Conservation (phyloP, 2,797 vertebrate genomes). For the Rhinophrynus dorsalis region DNA sequence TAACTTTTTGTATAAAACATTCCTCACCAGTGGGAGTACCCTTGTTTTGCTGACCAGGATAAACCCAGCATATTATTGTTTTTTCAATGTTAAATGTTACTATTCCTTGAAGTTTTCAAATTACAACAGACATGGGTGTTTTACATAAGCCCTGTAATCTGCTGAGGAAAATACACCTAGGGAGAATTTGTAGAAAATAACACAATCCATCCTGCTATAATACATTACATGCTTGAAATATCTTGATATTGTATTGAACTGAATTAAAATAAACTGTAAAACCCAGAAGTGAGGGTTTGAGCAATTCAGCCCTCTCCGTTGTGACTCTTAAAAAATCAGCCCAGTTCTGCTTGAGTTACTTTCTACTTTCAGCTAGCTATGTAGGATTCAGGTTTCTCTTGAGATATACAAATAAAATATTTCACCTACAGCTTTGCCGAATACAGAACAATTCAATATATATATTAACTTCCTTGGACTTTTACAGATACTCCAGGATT, state of each 20-base stretch:
- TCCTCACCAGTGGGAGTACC: no score
- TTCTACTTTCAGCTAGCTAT: constrained; percentile 21
- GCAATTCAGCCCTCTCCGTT: constrained; percentile 13
- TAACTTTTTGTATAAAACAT: no score
- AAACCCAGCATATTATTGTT: no score
- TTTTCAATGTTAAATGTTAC: no score
- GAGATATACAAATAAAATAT: constrained; percentile 30
- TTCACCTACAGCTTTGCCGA: constrained; percentile 24
- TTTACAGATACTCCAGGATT: background rate
- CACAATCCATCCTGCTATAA: background rate
- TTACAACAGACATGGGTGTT: no score
- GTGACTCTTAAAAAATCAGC: constrained; percentile 33
- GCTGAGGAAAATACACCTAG: background rate
- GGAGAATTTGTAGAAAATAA: background rate
- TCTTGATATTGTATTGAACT: background rate
- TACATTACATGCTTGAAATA: constrained; percentile 19
- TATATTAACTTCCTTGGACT: constrained; percentile 9
- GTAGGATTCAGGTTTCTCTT: constrained; percentile 3
- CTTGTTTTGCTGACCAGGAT: no score
- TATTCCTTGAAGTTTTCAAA: no score
- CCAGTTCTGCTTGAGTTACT: constrained; percentile 32
- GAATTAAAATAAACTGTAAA: constrained; percentile 28
- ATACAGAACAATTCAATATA: constrained; percentile 26
- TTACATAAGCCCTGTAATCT: background rate
- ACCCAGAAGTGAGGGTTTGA: constrained; percentile 3